These are phyloP conservation scores for Cenopis cana DNA, from an alignment of 2,888 invertebrate genomes.

Conservation along the genomic window DNA sequence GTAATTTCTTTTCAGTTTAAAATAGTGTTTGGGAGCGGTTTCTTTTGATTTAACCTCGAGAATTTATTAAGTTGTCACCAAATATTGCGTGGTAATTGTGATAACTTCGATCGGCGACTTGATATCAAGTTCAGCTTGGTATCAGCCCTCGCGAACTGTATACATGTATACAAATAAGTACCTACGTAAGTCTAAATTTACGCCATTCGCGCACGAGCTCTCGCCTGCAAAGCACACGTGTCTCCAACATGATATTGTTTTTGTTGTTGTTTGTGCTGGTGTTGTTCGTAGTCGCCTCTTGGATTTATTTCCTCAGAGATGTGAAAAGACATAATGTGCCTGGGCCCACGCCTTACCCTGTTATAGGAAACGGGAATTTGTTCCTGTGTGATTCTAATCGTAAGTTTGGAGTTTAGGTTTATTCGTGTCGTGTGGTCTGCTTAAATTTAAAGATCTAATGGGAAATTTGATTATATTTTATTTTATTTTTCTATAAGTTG, in stretches of 20 bases:
- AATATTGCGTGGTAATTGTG: not conserved
- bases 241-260: slow-evolving; percentile 47
- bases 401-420: slow-evolving; percentile 48
- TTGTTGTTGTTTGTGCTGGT: slow-evolving; percentile 43
- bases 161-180: not conserved
- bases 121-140: not conserved
- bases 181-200: not conserved
- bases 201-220: not conserved
- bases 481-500: too few species aligned
- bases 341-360: slow-evolving; percentile 71
- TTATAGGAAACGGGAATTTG: slow-evolving; percentile 80
- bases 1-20: too few species aligned
- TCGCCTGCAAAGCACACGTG: not conserved
- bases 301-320: slow-evolving; percentile 58
- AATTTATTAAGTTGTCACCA: too few species aligned
- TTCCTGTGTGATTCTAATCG: slow-evolving; percentile 74
- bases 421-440: not conserved
- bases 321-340: slow-evolving; percentile 54
- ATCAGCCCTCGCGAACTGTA: not conserved
- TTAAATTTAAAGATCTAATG: too few species aligned
- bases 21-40: too few species aligned
- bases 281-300: slow-evolving; percentile 54
- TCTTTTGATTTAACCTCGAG: slow-evolving; percentile 47
- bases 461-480: too few species aligned
- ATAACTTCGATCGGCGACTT: not conserved